Evolutionary conservation across 2,113 vertebrate genomes (phyloP).

Genomic region (Bothrops jararaca): DNA sequence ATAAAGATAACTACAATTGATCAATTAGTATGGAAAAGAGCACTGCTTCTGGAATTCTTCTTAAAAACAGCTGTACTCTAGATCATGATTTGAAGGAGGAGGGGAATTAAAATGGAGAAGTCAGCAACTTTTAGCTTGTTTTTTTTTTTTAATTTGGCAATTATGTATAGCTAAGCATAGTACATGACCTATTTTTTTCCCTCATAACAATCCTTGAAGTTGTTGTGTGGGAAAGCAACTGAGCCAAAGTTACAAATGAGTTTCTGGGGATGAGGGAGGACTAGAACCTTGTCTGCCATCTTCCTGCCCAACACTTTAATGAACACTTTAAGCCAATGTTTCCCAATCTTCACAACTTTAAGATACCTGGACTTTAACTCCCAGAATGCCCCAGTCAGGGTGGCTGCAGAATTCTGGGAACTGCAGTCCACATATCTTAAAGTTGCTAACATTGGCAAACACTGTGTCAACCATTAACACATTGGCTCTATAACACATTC

Average conservation of each 20-base stretch:
- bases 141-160: neutral
- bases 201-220: neutral
- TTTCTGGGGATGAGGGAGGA: neutral
- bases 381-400: neutral
- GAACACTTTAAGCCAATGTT: neutral
- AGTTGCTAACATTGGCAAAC: neutral
- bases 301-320: neutral
- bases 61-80: neutral
- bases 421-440: neutral
- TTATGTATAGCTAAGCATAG: neutral
- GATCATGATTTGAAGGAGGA: neutral
- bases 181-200: neutral
- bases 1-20: neutral
- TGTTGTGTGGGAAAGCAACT: neutral
- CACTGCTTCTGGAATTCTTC: neutral
- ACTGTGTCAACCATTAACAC: neutral
- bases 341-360: neutral
- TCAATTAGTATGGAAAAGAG: neutral
- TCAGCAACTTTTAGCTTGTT: neutral
- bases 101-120: neutral
- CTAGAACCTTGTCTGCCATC: neutral
- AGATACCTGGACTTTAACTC: neutral
- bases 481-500: neutral
- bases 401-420: neutral
- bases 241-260: neutral